A percentile compares a stretch with the other conserved stretches of the same genome.
Evolutionary conservation across 2,797 vertebrate genomes (phyloP).

Genomic region (Catamblyrhynchus diadema): DNA sequence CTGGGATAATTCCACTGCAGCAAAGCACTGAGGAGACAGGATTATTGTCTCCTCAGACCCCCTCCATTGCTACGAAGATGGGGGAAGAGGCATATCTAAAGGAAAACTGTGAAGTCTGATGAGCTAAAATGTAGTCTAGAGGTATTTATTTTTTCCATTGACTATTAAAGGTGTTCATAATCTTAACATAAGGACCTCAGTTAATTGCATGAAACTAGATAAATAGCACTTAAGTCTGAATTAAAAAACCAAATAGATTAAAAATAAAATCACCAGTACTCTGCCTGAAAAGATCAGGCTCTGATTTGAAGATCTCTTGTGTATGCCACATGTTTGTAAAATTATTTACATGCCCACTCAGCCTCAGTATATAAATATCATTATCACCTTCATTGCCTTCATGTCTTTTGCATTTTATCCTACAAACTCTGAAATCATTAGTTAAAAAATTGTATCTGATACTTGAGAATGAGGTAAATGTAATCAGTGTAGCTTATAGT

Average conservation of each 20-base stretch:
- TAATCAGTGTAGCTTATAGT: not conserved
- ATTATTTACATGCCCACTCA: not conserved
- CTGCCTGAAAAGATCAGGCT: not conserved
- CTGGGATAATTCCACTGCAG: not conserved
- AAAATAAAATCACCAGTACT: conserved; percentile 19
- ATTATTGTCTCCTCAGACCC: not conserved
- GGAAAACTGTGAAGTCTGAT: not conserved
- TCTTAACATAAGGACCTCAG: not conserved
- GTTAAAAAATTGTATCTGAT: not conserved
- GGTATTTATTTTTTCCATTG: not conserved
- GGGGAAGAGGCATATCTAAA: not conserved
- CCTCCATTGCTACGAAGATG: not conserved
- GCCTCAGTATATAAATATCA: not conserved
- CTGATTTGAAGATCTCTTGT: not conserved
- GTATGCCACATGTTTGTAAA: not conserved
- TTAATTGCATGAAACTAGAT: conserved; percentile 35
- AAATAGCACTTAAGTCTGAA: not conserved
- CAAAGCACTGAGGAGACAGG: not conserved
- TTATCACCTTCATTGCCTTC: not conserved
- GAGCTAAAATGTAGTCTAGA: not conserved
- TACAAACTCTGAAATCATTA: not conserved
- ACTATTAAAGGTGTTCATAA: not conserved
- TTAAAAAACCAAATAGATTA: conserved; percentile 1
- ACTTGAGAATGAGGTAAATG: not conserved
- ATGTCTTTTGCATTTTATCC: not conserved